A percentile compares a stretch with the other conserved stretches of the same genome.
phyloP scores from a whole-genome alignment of 2,113 vertebrate species.

The Cyphomyrus plagiostoma region DNA sequence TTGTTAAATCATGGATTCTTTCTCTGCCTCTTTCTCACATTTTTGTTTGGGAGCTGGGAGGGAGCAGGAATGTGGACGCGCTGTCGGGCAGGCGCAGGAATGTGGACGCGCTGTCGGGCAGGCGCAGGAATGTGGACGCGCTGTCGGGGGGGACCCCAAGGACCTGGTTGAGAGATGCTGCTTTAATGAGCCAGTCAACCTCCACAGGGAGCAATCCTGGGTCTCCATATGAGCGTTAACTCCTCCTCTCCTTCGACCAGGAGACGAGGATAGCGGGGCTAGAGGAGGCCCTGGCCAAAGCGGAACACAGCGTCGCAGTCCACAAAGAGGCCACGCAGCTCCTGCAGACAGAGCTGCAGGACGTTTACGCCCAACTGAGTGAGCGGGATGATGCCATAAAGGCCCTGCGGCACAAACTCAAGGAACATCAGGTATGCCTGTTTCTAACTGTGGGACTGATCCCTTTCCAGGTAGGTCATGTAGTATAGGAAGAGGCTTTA shows the following conservation, averaged over 20 bases:
- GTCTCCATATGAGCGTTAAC: background rate
- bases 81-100: too few species aligned
- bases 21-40: too few species aligned
- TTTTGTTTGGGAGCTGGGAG: too few species aligned
- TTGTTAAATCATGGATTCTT: too few species aligned
- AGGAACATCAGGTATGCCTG: slow-evolving; percentile 43
- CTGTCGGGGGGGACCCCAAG: too few species aligned
- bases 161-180: background rate
- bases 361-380: slow-evolving; percentile 49
- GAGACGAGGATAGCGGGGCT: slow-evolving; percentile 46
- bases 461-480: background rate
- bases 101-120: too few species aligned
- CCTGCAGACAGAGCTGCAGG: slow-evolving; percentile 46
- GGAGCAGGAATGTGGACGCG: too few species aligned
- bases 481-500: background rate
- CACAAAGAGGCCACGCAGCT: slow-evolving; percentile 57
- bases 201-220: background rate
- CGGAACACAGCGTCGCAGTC: slow-evolving; percentile 34
- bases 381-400: slow-evolving; percentile 58
- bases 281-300: slow-evolving; percentile 47
- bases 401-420: slow-evolving; percentile 38
- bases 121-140: too few species aligned
- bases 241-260: slow-evolving; percentile 36
- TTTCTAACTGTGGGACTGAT: too few species aligned
- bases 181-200: background rate